A percentile compares a stretch with the other conserved stretches of the same genome.
phyloP scores from a whole-genome alignment of 1,140 invertebrate species.

The Marisa cornuarietis region DNA sequence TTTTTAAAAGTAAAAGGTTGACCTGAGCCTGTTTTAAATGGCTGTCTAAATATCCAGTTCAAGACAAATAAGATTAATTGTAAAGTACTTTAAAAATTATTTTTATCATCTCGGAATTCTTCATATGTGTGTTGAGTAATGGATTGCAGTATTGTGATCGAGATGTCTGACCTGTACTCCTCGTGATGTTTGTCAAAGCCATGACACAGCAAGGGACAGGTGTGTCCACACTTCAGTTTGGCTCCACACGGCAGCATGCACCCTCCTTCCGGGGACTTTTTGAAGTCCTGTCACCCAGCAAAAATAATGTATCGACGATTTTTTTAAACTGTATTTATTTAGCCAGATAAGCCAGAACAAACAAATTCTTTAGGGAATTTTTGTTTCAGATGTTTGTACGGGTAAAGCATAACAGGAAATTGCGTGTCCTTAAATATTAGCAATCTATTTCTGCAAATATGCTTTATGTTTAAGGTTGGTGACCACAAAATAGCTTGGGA shows the following conservation, averaged over 20 bases:
- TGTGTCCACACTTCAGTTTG: constrained; percentile 16
- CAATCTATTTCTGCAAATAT: neutral
- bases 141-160: neutral
- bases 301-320: neutral
- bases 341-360: too few species aligned
- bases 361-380: neutral
- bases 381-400: neutral
- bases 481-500: too few species aligned
- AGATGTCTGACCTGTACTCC: neutral
- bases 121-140: too few species aligned
- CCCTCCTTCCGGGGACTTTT: constrained; percentile 3
- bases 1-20: too few species aligned
- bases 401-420: neutral
- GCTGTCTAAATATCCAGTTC: too few species aligned
- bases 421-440: neutral
- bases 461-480: too few species aligned
- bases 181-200: constrained; percentile 10
- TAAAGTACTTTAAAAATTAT: too few species aligned
- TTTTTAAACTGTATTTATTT: too few species aligned
- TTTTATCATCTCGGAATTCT: too few species aligned
- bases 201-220: constrained; percentile 16
- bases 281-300: neutral
- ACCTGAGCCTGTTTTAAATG: too few species aligned
- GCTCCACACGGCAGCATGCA: constrained; percentile 5
- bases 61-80: too few species aligned